phyloP scores from a whole-genome alignment of 35 echinoderm and acorn worm species.

The Lytechinus variegatus region DNA sequence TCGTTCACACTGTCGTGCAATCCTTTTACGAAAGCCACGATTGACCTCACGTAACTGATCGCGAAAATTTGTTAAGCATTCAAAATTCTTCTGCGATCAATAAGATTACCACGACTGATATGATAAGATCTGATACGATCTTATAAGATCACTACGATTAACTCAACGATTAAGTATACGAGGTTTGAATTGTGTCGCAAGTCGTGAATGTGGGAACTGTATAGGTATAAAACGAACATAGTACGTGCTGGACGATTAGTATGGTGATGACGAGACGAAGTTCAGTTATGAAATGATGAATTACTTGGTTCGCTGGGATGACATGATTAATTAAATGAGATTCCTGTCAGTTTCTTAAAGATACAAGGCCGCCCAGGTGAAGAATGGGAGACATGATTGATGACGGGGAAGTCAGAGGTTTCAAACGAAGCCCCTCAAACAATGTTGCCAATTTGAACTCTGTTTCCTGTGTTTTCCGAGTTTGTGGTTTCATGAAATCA shows the following conservation, averaged over 20 bases:
- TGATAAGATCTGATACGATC: too few relatives aligned
- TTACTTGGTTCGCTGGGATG: neutral
- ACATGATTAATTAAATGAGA: slow-evolving; percentile 4
- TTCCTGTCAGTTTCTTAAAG: neutral
- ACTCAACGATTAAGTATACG: too few relatives aligned
- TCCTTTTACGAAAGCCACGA: too few relatives aligned
- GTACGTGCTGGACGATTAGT: neutral
- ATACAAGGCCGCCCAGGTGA: neutral
- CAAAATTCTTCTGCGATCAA: too few relatives aligned
- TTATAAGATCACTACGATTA: too few relatives aligned
- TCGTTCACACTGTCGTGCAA: too few relatives aligned
- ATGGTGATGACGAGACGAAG: neutral
- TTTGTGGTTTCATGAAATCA: neutral
- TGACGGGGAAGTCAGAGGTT: neutral
- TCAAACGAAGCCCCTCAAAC: neutral
- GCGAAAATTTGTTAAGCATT: too few relatives aligned
- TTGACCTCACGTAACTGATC: too few relatives aligned
- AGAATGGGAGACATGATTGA: slow-evolving; percentile 12
- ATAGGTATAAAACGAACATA: too few relatives aligned
- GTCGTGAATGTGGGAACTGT: too few relatives aligned
- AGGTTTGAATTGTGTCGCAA: too few relatives aligned
- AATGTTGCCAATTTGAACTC: slow-evolving; percentile 12
- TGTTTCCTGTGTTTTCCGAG: slow-evolving; percentile 10
- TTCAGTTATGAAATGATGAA: neutral
- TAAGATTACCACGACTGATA: too few relatives aligned